These are phyloP conservation scores for Charaxes varanes DNA, from an alignment of 1,140 invertebrate genomes.

Conservation along the genomic window DNA sequence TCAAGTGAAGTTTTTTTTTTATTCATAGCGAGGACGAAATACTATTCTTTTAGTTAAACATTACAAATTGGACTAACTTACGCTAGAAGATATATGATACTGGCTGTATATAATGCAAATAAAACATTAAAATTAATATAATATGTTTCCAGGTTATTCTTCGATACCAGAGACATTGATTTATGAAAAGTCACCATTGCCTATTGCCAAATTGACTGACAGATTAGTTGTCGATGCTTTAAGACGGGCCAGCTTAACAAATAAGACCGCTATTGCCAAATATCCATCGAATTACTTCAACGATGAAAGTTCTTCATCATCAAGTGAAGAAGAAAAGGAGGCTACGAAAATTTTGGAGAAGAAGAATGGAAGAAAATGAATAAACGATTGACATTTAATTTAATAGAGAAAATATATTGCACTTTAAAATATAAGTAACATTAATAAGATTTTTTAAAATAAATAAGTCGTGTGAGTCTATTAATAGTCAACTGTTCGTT, in stretches of 20 bases:
- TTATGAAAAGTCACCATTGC: constrained; percentile 26
- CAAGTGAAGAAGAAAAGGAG: constrained; percentile 53
- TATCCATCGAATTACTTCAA: constrained; percentile 57
- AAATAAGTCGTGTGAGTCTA: too few relatives aligned
- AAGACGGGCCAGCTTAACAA: constrained; percentile 47
- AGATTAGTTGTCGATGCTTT: constrained; percentile 56
- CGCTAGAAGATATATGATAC: too few relatives aligned
- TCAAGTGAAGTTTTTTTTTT: too few relatives aligned
- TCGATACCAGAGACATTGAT: constrained; percentile 23
- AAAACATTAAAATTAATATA: background rate
- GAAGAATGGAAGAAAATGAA: constrained; percentile 19
- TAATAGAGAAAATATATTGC: too few relatives aligned
- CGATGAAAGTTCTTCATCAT: constrained; percentile 43
- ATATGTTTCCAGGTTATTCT: constrained; percentile 41
- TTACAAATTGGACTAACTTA: too few relatives aligned
- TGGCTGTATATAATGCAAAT: background rate
- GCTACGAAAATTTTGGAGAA: constrained; percentile 17
- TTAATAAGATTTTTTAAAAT: too few relatives aligned
- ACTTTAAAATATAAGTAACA: too few relatives aligned
- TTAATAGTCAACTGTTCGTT: too few relatives aligned
- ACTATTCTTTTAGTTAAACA: too few relatives aligned
- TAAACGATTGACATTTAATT: too few relatives aligned
- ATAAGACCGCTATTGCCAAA: constrained; percentile 46
- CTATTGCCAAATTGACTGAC: constrained; percentile 39
- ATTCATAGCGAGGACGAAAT: too few relatives aligned